These are phyloP conservation scores for Castor canadensis DNA, from an alignment of 2,113 vertebrate genomes.

Conservation along the genomic window DNA sequence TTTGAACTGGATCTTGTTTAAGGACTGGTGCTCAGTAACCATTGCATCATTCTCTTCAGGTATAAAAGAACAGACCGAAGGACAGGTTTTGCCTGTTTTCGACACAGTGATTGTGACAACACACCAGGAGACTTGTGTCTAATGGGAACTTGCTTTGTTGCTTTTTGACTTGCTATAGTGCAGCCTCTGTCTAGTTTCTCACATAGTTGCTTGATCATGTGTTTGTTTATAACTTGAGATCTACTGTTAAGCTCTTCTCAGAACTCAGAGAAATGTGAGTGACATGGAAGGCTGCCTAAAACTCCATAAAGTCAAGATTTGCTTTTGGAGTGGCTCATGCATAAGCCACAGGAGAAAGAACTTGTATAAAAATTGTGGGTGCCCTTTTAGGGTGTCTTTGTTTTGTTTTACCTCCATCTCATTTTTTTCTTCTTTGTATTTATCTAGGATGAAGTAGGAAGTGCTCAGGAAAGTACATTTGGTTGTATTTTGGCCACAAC, in stretches of 20 bases:
- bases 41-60: background rate
- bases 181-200: background rate
- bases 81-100: background rate
- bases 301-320: background rate
- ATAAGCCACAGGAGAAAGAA: background rate
- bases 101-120: background rate
- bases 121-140: background rate
- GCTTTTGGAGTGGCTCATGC: background rate
- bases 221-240: slow-evolving; percentile 22
- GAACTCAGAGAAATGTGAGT: background rate
- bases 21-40: background rate
- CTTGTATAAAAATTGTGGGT: background rate
- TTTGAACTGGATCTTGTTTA: background rate
- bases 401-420: background rate
- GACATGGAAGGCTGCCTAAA: background rate
- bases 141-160: background rate
- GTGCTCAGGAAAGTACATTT: background rate
- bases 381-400: background rate
- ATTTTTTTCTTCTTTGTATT: background rate
- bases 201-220: background rate
- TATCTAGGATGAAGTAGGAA: background rate
- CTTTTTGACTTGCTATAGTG: background rate
- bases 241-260: background rate
- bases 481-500: background rate
- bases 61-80: background rate